A percentile compares a stretch with the other conserved stretches of the same genome.
Evolutionary conservation across 2,113 vertebrate genomes (phyloP).

Genomic region (Ardeotis arabs): DNA sequence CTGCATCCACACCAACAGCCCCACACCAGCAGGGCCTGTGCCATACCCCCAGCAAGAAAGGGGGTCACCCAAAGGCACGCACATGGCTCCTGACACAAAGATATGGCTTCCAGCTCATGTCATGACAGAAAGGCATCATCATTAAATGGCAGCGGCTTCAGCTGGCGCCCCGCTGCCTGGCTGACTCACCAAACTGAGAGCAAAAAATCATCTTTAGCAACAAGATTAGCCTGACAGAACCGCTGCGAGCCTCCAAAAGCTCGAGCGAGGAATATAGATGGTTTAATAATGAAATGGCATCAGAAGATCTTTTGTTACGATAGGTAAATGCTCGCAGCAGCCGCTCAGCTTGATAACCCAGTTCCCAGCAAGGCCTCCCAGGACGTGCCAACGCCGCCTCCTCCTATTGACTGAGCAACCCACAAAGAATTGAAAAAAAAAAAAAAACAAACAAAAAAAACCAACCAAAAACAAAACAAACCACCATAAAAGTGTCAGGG

Average conservation of each 20-base stretch:
- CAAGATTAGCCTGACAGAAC: conserved; percentile 16
- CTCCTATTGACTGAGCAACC: neutral
- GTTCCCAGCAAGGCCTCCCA: neutral
- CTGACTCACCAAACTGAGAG: neutral
- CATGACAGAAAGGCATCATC: neutral
- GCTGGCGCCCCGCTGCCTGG: accelerated
- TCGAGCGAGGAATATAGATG: neutral
- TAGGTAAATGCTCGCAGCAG: conserved; percentile 35
- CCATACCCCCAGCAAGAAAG: neutral
- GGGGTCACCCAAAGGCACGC: neutral
- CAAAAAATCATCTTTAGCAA: neutral
- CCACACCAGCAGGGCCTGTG: accelerated
- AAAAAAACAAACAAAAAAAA: neutral
- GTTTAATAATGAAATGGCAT: conserved; percentile 50
- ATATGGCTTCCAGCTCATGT: accelerated
- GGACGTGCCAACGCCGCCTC: neutral
- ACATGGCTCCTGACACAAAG: neutral
- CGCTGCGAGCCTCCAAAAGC: conserved; percentile 41
- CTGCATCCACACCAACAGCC: accelerated
- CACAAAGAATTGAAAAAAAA: neutral
- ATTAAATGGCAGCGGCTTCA: accelerated
- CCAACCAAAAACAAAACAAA: too few relatives aligned
- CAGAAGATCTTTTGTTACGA: neutral
- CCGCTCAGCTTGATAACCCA: neutral
- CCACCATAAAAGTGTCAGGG: neutral